A percentile compares a stretch with the other conserved stretches of the same genome.
Evolutionary conservation across 2,113 vertebrate genomes (phyloP).

Genomic region (Syngnathus typhle): DNA sequence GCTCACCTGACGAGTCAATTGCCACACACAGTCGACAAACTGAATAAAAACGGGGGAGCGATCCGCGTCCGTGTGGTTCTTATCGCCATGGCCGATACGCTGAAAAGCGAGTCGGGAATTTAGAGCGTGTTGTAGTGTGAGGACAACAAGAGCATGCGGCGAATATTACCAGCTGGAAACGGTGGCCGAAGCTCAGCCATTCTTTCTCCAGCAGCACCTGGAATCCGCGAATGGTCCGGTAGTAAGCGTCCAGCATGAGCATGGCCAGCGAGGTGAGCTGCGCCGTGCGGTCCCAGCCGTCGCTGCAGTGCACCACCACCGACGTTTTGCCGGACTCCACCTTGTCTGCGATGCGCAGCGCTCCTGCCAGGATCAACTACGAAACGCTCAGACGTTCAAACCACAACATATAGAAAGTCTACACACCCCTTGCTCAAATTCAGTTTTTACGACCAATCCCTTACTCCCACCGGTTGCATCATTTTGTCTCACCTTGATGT

Average conservation of each 20-base stretch:
- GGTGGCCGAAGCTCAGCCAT: constrained; percentile 94
- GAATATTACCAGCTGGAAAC: constrained; percentile 84
- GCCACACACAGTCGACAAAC: constrained; percentile 97
- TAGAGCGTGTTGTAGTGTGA: not conserved
- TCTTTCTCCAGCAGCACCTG: constrained; percentile 94
- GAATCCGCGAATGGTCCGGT: constrained; percentile 88
- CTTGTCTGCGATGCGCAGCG: constrained; percentile 90
- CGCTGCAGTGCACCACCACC: constrained; percentile 93
- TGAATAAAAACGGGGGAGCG: constrained; percentile 95
- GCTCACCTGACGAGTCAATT: constrained; percentile 92
- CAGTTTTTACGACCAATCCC: not conserved
- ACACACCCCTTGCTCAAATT: not conserved
- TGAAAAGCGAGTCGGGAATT: constrained; percentile 50
- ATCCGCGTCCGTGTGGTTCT: constrained; percentile 92
- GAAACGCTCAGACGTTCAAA: constrained; percentile 3
- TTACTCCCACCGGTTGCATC: not conserved
- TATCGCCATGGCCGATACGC: constrained; percentile 94
- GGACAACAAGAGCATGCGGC: not conserved
- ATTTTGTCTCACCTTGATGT: constrained; percentile 82
- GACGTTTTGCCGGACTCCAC: constrained; percentile 94
- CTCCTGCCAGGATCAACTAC: constrained; percentile 89
- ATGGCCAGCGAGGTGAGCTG: constrained; percentile 92
- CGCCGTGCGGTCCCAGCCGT: constrained; percentile 92
- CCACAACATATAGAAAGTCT: not conserved
- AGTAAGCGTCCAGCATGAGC: constrained; percentile 91